Conservation (phyloP, 2,888 invertebrate genomes). For the Tenodera sinensis region DNA sequence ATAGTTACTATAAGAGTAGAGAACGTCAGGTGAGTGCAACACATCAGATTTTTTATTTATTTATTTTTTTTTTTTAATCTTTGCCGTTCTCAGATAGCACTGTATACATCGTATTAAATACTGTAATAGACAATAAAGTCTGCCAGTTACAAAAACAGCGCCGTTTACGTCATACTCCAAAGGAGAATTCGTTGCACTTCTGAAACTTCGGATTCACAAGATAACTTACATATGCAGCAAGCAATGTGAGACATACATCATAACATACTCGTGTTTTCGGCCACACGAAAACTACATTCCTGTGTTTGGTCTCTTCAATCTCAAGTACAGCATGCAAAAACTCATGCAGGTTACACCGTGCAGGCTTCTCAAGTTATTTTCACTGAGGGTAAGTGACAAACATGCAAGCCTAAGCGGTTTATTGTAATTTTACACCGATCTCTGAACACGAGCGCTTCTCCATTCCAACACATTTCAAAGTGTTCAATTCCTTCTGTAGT, state of each 20-base stretch:
- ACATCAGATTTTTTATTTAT: too few relatives aligned
- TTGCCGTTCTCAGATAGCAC: too few relatives aligned
- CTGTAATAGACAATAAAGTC: too few relatives aligned
- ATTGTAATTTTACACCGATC: background rate
- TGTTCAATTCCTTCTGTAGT: too few relatives aligned
- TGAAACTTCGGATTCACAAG: background rate
- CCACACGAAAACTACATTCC: background rate
- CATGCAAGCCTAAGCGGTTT: background rate
- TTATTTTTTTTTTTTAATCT: too few relatives aligned
- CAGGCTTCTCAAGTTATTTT: background rate
- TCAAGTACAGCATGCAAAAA: background rate
- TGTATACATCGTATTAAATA: too few relatives aligned
- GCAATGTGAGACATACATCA: background rate
- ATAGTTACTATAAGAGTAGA: too few relatives aligned
- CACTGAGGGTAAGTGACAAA: background rate
- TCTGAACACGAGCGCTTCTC: background rate
- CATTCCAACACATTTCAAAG: background rate
- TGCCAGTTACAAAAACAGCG: too few relatives aligned
- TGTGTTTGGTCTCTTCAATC: background rate
- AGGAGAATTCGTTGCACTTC: too few relatives aligned
- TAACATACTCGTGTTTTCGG: background rate
- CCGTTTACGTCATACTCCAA: too few relatives aligned
- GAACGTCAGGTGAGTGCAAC: too few relatives aligned
- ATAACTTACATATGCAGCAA: background rate
- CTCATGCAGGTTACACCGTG: background rate